Evolutionary conservation across 2,888 invertebrate species (phyloP), one percentile per base, ranked within the genome.

Genomic region (Anthophora plumipes): DNA sequence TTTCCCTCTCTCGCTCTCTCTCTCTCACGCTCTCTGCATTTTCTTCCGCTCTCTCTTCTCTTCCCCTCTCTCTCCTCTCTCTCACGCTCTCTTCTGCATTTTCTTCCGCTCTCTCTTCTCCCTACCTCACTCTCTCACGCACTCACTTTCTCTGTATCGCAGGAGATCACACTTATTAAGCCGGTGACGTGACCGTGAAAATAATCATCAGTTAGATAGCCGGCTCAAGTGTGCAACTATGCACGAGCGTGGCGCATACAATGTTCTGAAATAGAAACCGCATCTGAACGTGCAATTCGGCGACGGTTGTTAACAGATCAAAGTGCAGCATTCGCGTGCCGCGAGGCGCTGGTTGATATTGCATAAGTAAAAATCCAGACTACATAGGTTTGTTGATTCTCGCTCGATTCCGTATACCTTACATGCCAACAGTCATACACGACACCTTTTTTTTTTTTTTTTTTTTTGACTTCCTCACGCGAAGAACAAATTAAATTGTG

Each of bases 161-260:
- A 9, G 0, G 25, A 12, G 43, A 46, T 48, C 55, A 20, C 46
- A 43, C 55, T 72, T 68, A 77, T 80, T 80, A 77, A 77, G 52
- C 39, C n/a, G 68, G 52, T 77, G 71, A 68, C 68, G 57, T 50
- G 77, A 77, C 77, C 80, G 77, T 80, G 80, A 80, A 77, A 72
- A 77, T 77, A 79, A 80, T 77, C 71, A 55, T 20, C 22, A 17
- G 43, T 31, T 46, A 52, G 77, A 68, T 59, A 78, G 57, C 59
- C 39, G 46, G 11, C n/a, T 7, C 39, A 48, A n/a, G 66, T 43
- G 37, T 73, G 55, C 22, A 72, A 72, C 64, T 61, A 54, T 76
- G 59, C 55, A 70, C 22, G 20, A n/a, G n/a, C 22, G 14, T 25
- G 41, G 37, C 20, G 50, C 31, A 48, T 72, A 63, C 67, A 67